Evolutionary conservation across 2,797 vertebrate genomes (phyloP).

Genomic region (Champsocephalus esox): DNA sequence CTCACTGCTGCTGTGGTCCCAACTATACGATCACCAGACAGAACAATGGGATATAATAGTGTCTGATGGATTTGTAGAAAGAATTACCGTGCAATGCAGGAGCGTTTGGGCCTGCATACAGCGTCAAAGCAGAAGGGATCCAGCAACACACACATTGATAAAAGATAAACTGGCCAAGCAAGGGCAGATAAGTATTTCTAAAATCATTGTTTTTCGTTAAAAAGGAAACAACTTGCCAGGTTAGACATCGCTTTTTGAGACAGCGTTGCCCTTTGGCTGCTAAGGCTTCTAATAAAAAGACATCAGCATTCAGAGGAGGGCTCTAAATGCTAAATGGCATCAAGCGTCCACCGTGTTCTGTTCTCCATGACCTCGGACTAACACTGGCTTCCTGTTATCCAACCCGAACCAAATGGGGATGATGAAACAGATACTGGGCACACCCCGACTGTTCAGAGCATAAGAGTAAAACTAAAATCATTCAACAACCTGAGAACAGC

Average conservation of each 20-base stretch:
- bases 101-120: conserved; percentile 29
- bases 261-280: conserved; percentile 21
- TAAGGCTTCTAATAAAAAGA: conserved; percentile 41
- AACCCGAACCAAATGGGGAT: conserved; percentile 26
- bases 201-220: conserved; percentile 43
- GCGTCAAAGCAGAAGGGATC: conserved; percentile 18
- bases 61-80: conserved; percentile 15
- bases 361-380: background rate
- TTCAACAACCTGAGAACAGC: conserved; percentile 62
- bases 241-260: conserved; percentile 19
- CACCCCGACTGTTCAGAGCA: conserved; percentile 19
- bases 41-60: conserved; percentile 40
- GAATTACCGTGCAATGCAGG: conserved; percentile 41
- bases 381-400: conserved; percentile 49
- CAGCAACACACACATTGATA: background rate
- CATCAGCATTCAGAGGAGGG: conserved; percentile 26
- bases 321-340: conserved; percentile 26
- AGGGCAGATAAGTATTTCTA: conserved; percentile 35
- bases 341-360: conserved; percentile 12
- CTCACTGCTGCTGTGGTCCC: conserved; percentile 71
- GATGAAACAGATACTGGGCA: conserved; percentile 19
- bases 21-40: conserved; percentile 59
- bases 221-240: conserved; percentile 27
- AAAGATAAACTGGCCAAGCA: conserved; percentile 34
- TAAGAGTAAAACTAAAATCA: background rate